Conservation (phyloP, 2,113 vertebrate species). For the Coreoperca whiteheadi region DNA sequence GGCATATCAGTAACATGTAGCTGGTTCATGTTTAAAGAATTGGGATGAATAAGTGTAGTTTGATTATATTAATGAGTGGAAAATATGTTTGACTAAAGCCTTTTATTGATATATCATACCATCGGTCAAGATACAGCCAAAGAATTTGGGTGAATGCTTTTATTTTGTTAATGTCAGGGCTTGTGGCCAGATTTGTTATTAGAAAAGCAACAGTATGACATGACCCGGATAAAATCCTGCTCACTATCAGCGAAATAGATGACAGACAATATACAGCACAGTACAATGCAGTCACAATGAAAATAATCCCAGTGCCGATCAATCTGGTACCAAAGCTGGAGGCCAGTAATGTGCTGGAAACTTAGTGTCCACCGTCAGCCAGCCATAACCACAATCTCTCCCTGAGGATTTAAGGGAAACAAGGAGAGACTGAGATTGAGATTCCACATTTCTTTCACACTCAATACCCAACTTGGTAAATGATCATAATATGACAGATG, state of each 20-base stretch:
- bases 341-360: slow-evolving; percentile 53
- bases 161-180: slow-evolving; percentile 29
- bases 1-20: slow-evolving; percentile 22
- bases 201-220: slow-evolving; percentile 32
- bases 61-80: slow-evolving; percentile 31
- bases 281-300: slow-evolving; percentile 19
- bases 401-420: slow-evolving; percentile 43
- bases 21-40: slow-evolving; percentile 15
- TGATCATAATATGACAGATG: slow-evolving; percentile 45
- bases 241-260: slow-evolving; percentile 23
- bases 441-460: slow-evolving; percentile 57
- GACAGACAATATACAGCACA: slow-evolving; percentile 5
- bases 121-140: slow-evolving; percentile 11
- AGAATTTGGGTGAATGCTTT: slow-evolving; percentile 25
- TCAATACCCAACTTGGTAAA: slow-evolving; percentile 50
- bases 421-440: slow-evolving; percentile 48
- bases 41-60: slow-evolving; percentile 15
- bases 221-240: not conserved
- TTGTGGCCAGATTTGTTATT: slow-evolving; percentile 29
- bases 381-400: slow-evolving; percentile 45
- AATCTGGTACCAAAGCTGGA: slow-evolving; percentile 29
- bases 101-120: slow-evolving; percentile 14
- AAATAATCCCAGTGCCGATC: slow-evolving; percentile 33
- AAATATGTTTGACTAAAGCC: slow-evolving; percentile 32
- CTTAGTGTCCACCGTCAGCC: slow-evolving; percentile 38